Percentiles rank a stretch among this genome's conserved stretches.
Conservation (phyloP, 2,113 vertebrate species). For the Acinonyx jubatus region DNA sequence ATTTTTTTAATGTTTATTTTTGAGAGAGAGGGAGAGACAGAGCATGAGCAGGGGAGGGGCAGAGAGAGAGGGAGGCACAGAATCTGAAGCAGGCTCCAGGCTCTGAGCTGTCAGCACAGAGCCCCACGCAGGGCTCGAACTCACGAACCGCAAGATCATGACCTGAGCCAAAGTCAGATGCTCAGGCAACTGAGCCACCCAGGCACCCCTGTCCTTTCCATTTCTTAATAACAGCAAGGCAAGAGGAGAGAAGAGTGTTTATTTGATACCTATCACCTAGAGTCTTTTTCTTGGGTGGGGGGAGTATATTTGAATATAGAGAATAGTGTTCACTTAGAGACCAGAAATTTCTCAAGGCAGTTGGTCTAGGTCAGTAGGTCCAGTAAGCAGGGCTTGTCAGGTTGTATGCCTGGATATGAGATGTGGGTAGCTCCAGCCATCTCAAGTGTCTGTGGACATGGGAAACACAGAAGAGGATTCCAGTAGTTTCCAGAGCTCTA, state of each 20-base stretch:
- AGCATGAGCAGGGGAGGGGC: too few species aligned
- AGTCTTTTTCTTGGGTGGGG: background rate
- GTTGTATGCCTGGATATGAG: background rate
- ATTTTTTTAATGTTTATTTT: too few species aligned
- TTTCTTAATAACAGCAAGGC: background rate
- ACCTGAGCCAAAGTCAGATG: too few species aligned
- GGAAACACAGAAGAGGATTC: background rate
- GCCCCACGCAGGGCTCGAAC: too few species aligned
- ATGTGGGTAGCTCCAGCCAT: background rate
- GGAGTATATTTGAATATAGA: background rate
- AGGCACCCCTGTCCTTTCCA: background rate
- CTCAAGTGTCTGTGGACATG: background rate
- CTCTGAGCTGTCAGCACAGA: too few species aligned
- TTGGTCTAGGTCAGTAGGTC: background rate
- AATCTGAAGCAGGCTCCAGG: too few species aligned
- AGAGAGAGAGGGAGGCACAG: too few species aligned
- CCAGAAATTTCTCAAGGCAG: background rate
- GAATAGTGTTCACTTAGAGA: background rate
- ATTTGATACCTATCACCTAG: background rate
- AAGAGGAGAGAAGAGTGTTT: background rate
- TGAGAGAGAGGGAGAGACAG: too few species aligned
- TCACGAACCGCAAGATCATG: too few species aligned
- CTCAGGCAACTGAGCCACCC: too few species aligned
- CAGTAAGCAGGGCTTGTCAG: background rate
- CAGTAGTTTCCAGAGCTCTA: background rate